These are phyloP conservation scores for Cheilinus undulatus DNA, from an alignment of 2,113 vertebrate species.

Conservation along the genomic window DNA sequence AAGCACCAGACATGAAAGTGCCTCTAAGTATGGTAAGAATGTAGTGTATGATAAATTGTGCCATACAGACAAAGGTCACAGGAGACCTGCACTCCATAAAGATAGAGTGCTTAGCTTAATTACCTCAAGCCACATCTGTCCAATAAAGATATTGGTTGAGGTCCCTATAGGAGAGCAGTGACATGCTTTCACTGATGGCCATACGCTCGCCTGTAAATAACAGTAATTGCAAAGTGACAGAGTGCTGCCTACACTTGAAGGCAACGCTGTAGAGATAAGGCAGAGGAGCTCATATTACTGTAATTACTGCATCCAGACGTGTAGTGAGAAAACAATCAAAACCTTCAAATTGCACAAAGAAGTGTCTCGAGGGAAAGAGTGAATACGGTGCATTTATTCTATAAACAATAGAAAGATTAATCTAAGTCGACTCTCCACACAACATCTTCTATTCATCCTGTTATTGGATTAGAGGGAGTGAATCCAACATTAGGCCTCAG, in stretches of 20 bases:
- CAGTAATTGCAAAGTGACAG: constrained; percentile 47
- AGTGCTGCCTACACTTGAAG: constrained; percentile 28
- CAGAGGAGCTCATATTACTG: neutral
- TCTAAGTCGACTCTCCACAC: constrained; percentile 24
- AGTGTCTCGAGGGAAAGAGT: constrained; percentile 3
- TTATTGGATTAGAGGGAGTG: constrained; percentile 65
- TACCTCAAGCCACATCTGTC: constrained; percentile 57
- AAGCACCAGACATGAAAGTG: neutral
- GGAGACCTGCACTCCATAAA: constrained; percentile 41
- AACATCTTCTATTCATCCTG: constrained; percentile 36
- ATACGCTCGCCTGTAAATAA: constrained; percentile 41
- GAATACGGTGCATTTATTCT: constrained; percentile 15
- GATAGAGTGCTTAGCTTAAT: constrained; percentile 58
- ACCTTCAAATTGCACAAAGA: constrained; percentile 6
- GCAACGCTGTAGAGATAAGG: neutral
- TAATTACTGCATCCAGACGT: constrained; percentile 4
- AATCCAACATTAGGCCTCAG: constrained; percentile 54
- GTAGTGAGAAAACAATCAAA: constrained; percentile 22
- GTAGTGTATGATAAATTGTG: constrained; percentile 48
- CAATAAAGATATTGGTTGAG: constrained; percentile 57
- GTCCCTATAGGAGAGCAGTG: constrained; percentile 22
- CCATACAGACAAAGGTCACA: constrained; percentile 57
- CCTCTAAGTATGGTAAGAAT: constrained; percentile 20
- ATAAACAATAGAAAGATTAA: constrained; percentile 58
- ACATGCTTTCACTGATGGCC: constrained; percentile 21